Evolutionary conservation across 1,140 invertebrate species (phyloP).

Genomic region (Brachionus calyciflorus): DNA sequence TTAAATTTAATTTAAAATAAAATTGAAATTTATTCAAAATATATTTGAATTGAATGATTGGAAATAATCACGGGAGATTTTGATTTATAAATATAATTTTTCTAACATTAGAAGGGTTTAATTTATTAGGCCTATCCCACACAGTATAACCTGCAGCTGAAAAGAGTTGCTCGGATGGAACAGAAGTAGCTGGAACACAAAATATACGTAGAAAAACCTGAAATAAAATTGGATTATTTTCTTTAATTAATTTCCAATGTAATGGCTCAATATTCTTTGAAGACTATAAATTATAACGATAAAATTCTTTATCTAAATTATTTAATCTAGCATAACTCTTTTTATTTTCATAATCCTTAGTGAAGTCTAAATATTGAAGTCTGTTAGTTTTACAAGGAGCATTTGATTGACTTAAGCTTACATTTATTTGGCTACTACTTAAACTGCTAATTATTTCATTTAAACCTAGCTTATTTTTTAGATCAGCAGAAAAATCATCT

Average conservation of each 20-base stretch:
- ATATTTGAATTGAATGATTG: no score
- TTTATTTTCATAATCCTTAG: background rate
- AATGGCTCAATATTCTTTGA: background rate
- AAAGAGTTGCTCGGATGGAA: background rate
- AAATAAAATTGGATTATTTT: background rate
- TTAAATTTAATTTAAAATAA: no score
- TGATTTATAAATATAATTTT: no score
- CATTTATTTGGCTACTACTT: no score
- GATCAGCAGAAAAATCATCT: background rate
- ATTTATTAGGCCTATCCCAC: background rate
- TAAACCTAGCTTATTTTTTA: no score
- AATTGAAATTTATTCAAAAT: no score
- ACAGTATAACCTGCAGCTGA: background rate
- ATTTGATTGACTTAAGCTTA: constrained; percentile 6
- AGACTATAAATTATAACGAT: constrained; percentile 4
- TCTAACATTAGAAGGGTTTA: background rate
- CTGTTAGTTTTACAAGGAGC: no score
- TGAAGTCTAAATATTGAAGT: background rate
- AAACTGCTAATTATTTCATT: no score
- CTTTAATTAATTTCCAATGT: background rate
- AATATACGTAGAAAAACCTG: no score
- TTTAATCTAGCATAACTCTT: background rate
- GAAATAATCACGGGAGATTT: no score
- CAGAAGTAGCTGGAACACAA: background rate
- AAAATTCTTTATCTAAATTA: constrained; percentile 4